These are phyloP conservation scores for Entomobrya proxima DNA, from an alignment of 2,888 invertebrate genomes.

Conservation along the genomic window DNA sequence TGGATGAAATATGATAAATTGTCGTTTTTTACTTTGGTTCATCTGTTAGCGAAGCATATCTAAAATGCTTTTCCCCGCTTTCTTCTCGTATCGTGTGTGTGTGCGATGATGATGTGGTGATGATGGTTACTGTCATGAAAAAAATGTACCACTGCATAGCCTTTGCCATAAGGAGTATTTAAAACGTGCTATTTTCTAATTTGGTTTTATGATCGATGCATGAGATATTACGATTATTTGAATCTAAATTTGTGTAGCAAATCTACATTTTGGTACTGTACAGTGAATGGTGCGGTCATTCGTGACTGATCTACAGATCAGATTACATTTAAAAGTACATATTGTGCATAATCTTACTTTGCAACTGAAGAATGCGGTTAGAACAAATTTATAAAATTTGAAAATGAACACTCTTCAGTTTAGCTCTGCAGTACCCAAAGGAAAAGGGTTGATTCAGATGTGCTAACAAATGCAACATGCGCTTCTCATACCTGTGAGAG, in stretches of 20 bases:
- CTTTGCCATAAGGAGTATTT: neutral
- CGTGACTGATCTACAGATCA: constrained; percentile 22
- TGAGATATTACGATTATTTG: constrained; percentile 63
- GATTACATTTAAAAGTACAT: neutral
- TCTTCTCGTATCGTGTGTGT: constrained; percentile 20
- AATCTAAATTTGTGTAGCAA: neutral
- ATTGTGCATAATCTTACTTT: neutral
- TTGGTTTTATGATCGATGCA: constrained; percentile 57
- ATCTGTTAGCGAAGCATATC: constrained; percentile 38
- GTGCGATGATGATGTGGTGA: constrained; percentile 10
- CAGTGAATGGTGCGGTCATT: neutral
- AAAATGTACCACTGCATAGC: neutral
- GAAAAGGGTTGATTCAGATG: constrained; percentile 20
- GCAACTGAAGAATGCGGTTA: constrained; percentile 32
- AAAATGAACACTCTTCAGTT: constrained; percentile 42
- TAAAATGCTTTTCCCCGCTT: constrained; percentile 57
- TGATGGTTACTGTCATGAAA: constrained; percentile 44
- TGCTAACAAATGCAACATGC: constrained; percentile 27
- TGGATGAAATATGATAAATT: constrained; percentile 63
- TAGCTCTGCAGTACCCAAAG: neutral
- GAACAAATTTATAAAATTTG: constrained; percentile 50
- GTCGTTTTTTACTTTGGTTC: constrained; percentile 43
- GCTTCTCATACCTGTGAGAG: constrained; percentile 23
- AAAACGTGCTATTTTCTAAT: constrained; percentile 62
- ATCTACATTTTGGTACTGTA: neutral